phyloP scores from a whole-genome alignment of 2,888 invertebrate species.

The Drosophila trichaetosa region DNA sequence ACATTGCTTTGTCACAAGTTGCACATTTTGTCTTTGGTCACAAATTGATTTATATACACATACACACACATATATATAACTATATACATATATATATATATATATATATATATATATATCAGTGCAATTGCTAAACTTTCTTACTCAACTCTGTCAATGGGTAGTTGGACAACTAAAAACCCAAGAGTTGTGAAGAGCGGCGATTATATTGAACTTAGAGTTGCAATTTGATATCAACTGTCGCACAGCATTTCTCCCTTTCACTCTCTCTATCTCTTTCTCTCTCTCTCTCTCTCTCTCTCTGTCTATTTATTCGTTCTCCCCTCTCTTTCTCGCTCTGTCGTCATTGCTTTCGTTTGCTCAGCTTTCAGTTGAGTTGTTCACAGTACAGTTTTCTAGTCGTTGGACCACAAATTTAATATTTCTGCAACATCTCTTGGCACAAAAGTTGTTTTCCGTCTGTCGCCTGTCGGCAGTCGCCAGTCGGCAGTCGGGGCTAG shows the following conservation, averaged over 20 bases:
- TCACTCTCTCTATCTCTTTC: rapidly evolving
- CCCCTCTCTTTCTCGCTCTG: neutral
- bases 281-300: neutral
- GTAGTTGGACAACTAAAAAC: slow-evolving; percentile 31
- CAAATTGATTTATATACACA: slow-evolving; percentile 45
- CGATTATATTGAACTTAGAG: slow-evolving; percentile 60
- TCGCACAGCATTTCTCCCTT: neutral
- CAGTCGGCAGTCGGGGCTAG: neutral
- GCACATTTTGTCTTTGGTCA: slow-evolving; percentile 29
- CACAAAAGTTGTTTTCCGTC: slow-evolving; percentile 28
- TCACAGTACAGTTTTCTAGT: slow-evolving; percentile 12
- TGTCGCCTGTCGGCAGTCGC: neutral
- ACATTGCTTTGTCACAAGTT: slow-evolving; percentile 11
- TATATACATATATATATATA: neutral
- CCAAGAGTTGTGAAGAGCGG: slow-evolving; percentile 42
- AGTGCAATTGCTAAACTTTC: slow-evolving; percentile 49
- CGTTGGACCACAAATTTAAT: slow-evolving; percentile 45
- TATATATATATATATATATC: neutral
- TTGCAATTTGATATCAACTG: slow-evolving; percentile 44
- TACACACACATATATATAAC: neutral
- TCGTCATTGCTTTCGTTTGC: slow-evolving; percentile 1
- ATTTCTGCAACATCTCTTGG: slow-evolving; percentile 47
- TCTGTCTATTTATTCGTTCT: neutral
- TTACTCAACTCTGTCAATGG: slow-evolving; percentile 46
- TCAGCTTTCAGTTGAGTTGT: slow-evolving; percentile 8